phyloP scores from a whole-genome alignment of 2,888 invertebrate species.

The Pediacus dermestoides region DNA sequence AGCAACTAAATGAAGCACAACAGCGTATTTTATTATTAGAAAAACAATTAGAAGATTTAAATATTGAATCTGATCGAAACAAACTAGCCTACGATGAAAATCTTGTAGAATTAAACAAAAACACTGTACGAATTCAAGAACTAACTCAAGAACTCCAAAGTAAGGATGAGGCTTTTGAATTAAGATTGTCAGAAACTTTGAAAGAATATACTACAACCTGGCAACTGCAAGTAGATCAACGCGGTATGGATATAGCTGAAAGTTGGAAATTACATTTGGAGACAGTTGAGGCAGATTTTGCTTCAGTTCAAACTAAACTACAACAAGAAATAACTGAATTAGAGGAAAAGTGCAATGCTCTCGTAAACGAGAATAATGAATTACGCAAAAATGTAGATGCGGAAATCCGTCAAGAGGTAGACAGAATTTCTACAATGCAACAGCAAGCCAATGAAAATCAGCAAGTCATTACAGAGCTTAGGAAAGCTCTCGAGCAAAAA shows the following conservation, averaged over 20 bases:
- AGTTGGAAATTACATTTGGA: slow-evolving; percentile 67
- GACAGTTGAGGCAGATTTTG: slow-evolving; percentile 62
- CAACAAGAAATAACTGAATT: slow-evolving; percentile 51
- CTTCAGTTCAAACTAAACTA: slow-evolving; percentile 35
- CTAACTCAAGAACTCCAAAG: slow-evolving; percentile 12
- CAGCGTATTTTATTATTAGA: slow-evolving; percentile 43
- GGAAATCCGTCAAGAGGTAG: slow-evolving; percentile 46
- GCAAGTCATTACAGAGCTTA: slow-evolving; percentile 38
- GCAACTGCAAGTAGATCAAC: slow-evolving; percentile 60
- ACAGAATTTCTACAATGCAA: slow-evolving; percentile 42
- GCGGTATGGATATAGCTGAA: slow-evolving; percentile 65
- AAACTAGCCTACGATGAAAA: slow-evolving; percentile 31
- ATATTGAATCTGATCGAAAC: slow-evolving; percentile 30
- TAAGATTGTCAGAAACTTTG: slow-evolving; percentile 32
- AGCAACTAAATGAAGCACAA: too few relatives aligned
- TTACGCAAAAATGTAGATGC: slow-evolving; percentile 46
- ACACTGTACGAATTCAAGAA: slow-evolving; percentile 11
- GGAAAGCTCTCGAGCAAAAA: slow-evolving; percentile 33
- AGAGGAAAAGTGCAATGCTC: slow-evolving; percentile 47
- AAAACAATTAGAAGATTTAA: slow-evolving; percentile 31
- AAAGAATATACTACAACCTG: slow-evolving; percentile 32
- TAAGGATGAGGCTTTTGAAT: slow-evolving; percentile 39
- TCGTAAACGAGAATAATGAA: slow-evolving; percentile 48
- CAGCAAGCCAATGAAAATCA: slow-evolving; percentile 43
- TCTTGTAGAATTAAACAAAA: slow-evolving; percentile 8